Evolutionary conservation across 1,140 invertebrate genomes (phyloP).

Genomic region (Doryteuthis pealeii): DNA sequence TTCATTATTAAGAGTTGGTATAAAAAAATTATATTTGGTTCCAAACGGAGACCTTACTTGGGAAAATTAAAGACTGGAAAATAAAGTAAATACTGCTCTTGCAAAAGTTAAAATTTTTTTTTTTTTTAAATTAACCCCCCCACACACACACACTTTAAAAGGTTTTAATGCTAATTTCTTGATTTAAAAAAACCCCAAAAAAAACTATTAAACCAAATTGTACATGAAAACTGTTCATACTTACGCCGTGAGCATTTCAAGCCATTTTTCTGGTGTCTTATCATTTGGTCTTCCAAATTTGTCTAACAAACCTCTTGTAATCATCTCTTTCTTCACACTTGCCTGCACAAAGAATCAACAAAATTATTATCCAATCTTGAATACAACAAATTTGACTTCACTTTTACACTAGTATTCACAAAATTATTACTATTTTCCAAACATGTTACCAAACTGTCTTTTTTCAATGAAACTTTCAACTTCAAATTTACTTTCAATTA

Average conservation of each 20-base stretch:
- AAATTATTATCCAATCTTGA: neutral
- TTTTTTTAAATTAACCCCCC: neutral
- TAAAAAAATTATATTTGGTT: no score
- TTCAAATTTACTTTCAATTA: neutral
- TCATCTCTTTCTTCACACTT: constrained; percentile 86
- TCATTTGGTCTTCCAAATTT: constrained; percentile 98
- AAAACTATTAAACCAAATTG: no score
- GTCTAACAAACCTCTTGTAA: constrained; percentile 88
- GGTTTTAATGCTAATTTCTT: no score
- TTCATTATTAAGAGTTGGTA: no score
- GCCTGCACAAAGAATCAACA: constrained; percentile 64
- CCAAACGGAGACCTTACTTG: neutral
- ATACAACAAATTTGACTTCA: neutral
- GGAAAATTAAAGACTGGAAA: neutral
- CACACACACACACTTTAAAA: neutral
- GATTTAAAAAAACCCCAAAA: no score
- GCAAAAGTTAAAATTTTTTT: neutral
- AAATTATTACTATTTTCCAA: neutral
- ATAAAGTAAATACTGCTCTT: neutral
- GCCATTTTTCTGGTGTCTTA: constrained; percentile 89
- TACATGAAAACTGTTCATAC: neutral
- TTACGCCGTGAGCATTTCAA: constrained; percentile 45
- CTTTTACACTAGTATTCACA: neutral
- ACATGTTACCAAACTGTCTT: neutral
- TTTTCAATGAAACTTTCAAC: neutral